Percentiles rank a stretch among this genome's conserved stretches.
Conservation (phyloP, 2,113 vertebrate species). For the Tragelaphus buxtoni region DNA sequence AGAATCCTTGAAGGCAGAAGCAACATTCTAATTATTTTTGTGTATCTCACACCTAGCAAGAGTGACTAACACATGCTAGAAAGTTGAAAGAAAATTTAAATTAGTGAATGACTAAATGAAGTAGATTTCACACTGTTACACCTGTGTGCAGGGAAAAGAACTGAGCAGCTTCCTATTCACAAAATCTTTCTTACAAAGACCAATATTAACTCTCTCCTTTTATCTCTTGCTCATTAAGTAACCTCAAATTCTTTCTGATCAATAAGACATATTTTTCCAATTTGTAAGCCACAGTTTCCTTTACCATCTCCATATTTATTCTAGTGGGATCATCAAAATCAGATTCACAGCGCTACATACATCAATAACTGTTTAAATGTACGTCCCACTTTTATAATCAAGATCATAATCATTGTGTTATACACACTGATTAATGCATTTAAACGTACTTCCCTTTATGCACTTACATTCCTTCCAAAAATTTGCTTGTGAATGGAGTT, state of each 20-base stretch:
- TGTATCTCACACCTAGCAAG: neutral
- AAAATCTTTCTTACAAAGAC: neutral
- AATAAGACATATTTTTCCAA: neutral
- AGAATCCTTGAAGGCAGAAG: neutral
- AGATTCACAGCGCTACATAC: neutral
- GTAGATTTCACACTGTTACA: neutral
- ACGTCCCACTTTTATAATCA: neutral
- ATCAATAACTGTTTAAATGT: neutral
- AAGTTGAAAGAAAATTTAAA: neutral
- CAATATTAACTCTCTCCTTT: neutral
- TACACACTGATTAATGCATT: neutral
- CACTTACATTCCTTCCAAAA: neutral
- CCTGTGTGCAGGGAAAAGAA: neutral
- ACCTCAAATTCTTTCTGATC: neutral
- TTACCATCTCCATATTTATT: neutral
- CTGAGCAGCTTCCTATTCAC: neutral
- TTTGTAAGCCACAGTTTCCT: neutral
- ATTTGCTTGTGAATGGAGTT: neutral
- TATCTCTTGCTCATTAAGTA: neutral
- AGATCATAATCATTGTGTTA: neutral
- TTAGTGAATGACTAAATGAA: neutral
- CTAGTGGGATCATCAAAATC: neutral
- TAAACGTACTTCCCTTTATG: neutral
- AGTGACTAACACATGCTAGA: neutral
- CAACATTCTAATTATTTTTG: neutral